Base-by-base conservation (phyloP, 2,113 vertebrate genomes). In the Misgurnus mizolepis region DNA sequence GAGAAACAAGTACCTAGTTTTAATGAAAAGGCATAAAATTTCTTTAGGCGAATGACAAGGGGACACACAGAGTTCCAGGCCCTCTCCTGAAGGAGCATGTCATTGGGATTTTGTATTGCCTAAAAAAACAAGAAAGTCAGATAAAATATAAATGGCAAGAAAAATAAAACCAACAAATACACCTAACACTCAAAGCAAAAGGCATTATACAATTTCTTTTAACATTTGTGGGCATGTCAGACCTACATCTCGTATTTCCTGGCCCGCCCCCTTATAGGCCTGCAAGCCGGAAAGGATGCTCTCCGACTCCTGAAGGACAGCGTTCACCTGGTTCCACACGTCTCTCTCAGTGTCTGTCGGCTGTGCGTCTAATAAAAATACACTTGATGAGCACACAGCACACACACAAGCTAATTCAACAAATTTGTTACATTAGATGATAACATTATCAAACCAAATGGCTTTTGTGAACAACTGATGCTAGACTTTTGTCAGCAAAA, bases 41-140 rank as follows among this genome's bases (percentile, higher is more conserved):
- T 94, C 88, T 99, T 99, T 81, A 99, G 93, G 27, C 95, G 95
- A 85, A 98, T 96, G 67, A 99, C 98, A 53, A 99, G 91, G 1
- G 97, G 98, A 80, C 98, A 99, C 17, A 99, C 98, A 0, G 96
- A 94, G 89, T 96, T 96, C 98, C 98, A 99, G 0, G 98, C 98
- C 83, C 91, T 94, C 86, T 99, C 98, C 87, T 99, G 98, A 82
- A 96, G 93, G 40, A 93, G 92, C 84, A 94, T 93, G 89, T 98
- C 95, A 10, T 89, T 96, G 53, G 98, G 96, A 82, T 99, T 99
- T 88, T 99, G 96, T 91, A 99, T 99, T 3, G 97, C 98, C 98
- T 99, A 89, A 53, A 89, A 65, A 6, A 55, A 22, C 68, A 62
- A 70, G 47, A 69, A 18, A 55, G 10, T 76, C 47, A 56, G 4